phyloP scores from a whole-genome alignment of 2,113 vertebrate genomes.

The Emberiza fucata region DNA sequence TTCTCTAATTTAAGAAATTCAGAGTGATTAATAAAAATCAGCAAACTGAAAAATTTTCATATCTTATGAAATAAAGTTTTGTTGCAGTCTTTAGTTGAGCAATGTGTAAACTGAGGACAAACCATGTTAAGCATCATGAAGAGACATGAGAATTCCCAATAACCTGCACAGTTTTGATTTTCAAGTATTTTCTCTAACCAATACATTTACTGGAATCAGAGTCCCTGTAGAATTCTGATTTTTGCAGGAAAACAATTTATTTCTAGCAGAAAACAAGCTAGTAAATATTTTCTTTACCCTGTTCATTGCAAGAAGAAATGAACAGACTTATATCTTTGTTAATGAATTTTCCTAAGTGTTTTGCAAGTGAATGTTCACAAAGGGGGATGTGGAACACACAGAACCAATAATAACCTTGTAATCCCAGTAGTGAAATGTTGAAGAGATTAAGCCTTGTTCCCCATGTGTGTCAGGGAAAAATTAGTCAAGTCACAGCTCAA shows the following conservation, averaged over 20 bases:
- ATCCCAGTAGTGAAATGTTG: neutral
- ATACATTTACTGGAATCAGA: neutral
- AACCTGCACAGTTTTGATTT: neutral
- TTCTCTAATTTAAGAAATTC: neutral
- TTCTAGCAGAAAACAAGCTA: neutral
- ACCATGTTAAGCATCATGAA: neutral
- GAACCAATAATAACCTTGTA: neutral
- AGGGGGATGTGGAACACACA: neutral
- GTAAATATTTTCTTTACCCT: neutral
- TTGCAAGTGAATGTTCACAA: neutral
- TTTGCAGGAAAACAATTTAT: neutral
- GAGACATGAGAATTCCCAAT: neutral
- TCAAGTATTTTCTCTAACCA: neutral
- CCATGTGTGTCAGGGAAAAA: neutral
- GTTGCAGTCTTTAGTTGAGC: neutral
- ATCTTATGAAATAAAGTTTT: neutral
- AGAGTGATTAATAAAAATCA: neutral
- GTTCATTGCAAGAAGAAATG: neutral
- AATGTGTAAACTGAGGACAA: neutral
- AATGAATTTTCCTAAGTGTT: constrained; percentile 8
- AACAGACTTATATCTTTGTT: neutral
- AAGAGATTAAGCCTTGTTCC: neutral
- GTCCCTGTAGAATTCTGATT: neutral
- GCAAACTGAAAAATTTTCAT: neutral
- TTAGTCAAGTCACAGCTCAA: neutral